Percentiles rank a stretch among this genome's conserved stretches.
Evolutionary conservation across 2,113 vertebrate genomes (phyloP).

Genomic region (Antechinus flavipes): DNA sequence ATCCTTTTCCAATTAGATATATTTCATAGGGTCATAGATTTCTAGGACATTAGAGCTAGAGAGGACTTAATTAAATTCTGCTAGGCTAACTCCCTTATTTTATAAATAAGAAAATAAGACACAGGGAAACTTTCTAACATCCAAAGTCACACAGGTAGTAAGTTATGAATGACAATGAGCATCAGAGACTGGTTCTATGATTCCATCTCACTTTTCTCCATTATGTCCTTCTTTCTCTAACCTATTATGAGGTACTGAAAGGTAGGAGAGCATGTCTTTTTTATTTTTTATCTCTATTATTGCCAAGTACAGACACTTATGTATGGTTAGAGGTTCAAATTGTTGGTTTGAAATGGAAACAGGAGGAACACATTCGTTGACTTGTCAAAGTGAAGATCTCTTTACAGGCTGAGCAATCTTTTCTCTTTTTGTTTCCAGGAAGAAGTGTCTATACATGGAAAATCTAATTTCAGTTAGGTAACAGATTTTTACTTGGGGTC

Average conservation of each 20-base stretch:
- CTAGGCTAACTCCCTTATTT: background rate
- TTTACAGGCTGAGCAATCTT: background rate
- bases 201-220: background rate
- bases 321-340: background rate
- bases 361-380: background rate
- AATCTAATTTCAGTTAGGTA: background rate
- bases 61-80: background rate
- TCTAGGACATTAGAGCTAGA: background rate
- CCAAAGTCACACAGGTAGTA: background rate
- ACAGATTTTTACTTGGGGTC: background rate
- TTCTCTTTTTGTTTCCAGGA: background rate
- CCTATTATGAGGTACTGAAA: background rate
- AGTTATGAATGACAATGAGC: background rate
- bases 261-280: background rate
- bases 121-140: background rate
- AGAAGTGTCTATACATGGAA: background rate
- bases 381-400: background rate
- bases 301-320: background rate
- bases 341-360: background rate
- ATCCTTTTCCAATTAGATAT: background rate
- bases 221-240: background rate
- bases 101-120: background rate
- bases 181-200: background rate
- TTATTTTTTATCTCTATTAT: background rate
- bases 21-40: background rate